Evolutionary conservation across 1,140 invertebrate genomes (phyloP), one percentile per base, ranked within the genome.

Genomic region (Apis cerana): DNA sequence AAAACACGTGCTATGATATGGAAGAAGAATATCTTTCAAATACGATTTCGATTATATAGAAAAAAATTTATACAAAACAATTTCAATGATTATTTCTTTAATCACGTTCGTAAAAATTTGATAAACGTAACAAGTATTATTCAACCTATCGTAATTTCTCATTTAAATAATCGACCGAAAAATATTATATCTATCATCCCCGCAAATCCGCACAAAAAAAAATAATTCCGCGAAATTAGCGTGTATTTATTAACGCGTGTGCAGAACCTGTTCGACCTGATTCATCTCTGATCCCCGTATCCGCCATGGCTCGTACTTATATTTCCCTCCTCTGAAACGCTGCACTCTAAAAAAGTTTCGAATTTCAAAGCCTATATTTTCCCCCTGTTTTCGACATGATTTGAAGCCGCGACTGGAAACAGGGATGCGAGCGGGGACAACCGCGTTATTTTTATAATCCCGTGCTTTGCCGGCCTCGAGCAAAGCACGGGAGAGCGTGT

Each of bases 361-460:
- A 54, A 80, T 84, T 84, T 72, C 68, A 70, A 74, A 74, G 62
- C 17, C 62, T 70, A 84, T 87, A 87, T 79, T 75, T 84, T 65
- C 70, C 78, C 68, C 59, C 76, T 81, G 23, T 52, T 58, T 68
- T 50, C 52, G 72, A 85, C 78, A 68, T 79, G 86, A 82, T 88
- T 85, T 84, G 85, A 64, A 75, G 79, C 68, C 79, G 71, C 71
- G 71, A 58, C 52, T 68, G 52, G 64, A 43, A 4, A 59, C 43
- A 50, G 54, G 75, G 68, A 75, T 76, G 79, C 67, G 77, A 54
- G 75, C 64, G 76, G 65, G 65, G 74, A 70, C 61, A 74, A 64
- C 48, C 80, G 76, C 79, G 87, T 88, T 88, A 88, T 88, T 88
- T 88, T 88, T 88, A 88, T 68, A 85, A 85, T 88, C 85, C 77